Evolutionary conservation across 2,113 vertebrate species (phyloP).

Genomic region (Nibea albiflora): DNA sequence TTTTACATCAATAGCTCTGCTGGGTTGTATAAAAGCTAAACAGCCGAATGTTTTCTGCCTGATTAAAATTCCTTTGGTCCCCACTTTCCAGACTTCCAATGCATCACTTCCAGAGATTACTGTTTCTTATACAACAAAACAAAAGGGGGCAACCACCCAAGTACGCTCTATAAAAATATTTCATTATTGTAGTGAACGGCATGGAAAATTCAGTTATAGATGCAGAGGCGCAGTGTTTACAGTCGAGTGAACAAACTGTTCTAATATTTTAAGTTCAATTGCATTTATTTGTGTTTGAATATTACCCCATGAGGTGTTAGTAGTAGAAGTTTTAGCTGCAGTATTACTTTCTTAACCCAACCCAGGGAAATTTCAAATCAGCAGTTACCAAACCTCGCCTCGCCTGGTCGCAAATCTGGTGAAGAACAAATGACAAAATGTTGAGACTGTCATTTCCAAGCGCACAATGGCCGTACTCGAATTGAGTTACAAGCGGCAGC

Average conservation of each 20-base stretch:
- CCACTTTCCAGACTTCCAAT: constrained; percentile 39
- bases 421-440: too few species aligned
- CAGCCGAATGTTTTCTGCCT: constrained; percentile 55
- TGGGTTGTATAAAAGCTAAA: constrained; percentile 61
- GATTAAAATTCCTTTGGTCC: constrained; percentile 69
- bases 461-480: too few species aligned
- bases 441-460: too few species aligned
- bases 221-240: not conserved
- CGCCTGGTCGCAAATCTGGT: too few species aligned
- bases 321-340: not conserved
- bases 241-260: not conserved
- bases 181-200: constrained; percentile 17
- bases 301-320: not conserved
- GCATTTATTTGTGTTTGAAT: constrained; percentile 1
- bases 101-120: constrained; percentile 41
- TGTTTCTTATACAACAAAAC: constrained; percentile 17
- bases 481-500: too few species aligned
- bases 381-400: not conserved
- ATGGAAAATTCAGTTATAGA: not conserved
- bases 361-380: too few species aligned
- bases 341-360: not conserved
- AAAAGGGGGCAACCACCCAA: constrained; percentile 16
- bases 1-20: constrained; percentile 65
- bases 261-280: not conserved
- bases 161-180: not conserved